Conservation (phyloP, 1,140 invertebrate species). For the Pseudomyrmex pallidus region DNA sequence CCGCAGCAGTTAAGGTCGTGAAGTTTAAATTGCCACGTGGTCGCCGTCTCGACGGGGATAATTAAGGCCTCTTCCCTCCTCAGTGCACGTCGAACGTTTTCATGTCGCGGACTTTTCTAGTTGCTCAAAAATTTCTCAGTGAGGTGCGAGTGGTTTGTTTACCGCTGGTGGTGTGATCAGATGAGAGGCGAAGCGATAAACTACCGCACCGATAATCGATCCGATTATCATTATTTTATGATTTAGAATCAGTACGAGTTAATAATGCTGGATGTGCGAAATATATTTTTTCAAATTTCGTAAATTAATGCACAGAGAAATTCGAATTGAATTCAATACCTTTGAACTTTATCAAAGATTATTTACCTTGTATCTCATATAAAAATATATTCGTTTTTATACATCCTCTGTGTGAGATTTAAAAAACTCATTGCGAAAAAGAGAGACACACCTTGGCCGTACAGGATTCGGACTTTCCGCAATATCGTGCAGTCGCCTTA, state of each 20-base stretch:
- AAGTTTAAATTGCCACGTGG: conserved; percentile 73
- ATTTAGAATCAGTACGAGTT: not conserved
- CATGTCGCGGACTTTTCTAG: conserved; percentile 25
- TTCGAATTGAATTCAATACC: too few relatives aligned
- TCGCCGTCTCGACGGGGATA: conserved; percentile 40
- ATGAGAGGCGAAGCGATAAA: not conserved
- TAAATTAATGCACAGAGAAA: too few relatives aligned
- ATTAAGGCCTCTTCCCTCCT: conserved; percentile 52
- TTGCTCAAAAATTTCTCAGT: not conserved
- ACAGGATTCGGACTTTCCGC: too few relatives aligned
- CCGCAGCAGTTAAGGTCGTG: conserved; percentile 61
- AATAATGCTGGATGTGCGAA: too few relatives aligned
- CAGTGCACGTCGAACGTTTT: conserved; percentile 37
- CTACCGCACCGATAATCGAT: not conserved
- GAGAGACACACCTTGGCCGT: too few relatives aligned
- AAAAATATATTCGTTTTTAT: too few relatives aligned
- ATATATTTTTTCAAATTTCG: too few relatives aligned
- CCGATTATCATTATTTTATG: too few relatives aligned
- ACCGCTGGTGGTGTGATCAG: not conserved
- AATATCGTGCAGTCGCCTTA: not conserved
- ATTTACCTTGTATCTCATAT: too few relatives aligned
- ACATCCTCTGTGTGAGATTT: too few relatives aligned
- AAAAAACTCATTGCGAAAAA: too few relatives aligned
- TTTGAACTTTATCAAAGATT: too few relatives aligned
- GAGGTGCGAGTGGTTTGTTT: conserved; percentile 13